Evolutionary conservation across 2,113 vertebrate genomes (phyloP), one percentile per base, ranked within the genome.

Genomic region (Carlito syrichta): DNA sequence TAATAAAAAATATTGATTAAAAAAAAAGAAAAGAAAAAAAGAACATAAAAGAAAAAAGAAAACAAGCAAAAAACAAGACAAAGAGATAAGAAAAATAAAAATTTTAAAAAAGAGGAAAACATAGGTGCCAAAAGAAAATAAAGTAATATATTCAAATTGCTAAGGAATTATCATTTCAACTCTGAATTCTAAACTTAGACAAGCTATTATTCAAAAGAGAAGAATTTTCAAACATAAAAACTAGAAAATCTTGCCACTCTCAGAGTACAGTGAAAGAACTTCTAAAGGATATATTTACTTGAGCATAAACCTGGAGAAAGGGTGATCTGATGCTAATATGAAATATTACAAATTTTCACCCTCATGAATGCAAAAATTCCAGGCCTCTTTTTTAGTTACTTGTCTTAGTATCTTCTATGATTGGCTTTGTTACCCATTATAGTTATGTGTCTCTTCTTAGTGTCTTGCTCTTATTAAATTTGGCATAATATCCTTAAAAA

Each of bases 131-230:
- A 92, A 91, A 83, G 38, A 66, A 89, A 81, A 90, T 60, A 73
- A 89, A 81, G 86, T 60, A 60, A 90, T 69, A 69, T 69, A 68
- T 86, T 96, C 22, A 79, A 45, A 63, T 79, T 95, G 5, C 32
- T 69, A 45, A 91, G 48, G 68, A 94, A 84, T 84, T 82, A 83
- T 83, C n/a, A n/a, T 92, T 63, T 83, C 71, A 95, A 32, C 43
- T 93, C 43, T 93, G 30, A 92, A 79, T 93, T 91, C n/a, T 96
- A 43, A 86, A 38, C n/a, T 52, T 25, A 95, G 13, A 60, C 79
- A 89, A 45, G 16, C n/a, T 97, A n/a, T 91, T n/a, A 71, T 86
- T 95, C 22, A 66, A 86, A 43, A 66, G 22, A 86, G 32, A 95
- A 91, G 9, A 12, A 23, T 62, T 77, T 86, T 62, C 27, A 45